Conservation (phyloP, 2,113 vertebrate genomes). For the Gnathonemus longibarbis region DNA sequence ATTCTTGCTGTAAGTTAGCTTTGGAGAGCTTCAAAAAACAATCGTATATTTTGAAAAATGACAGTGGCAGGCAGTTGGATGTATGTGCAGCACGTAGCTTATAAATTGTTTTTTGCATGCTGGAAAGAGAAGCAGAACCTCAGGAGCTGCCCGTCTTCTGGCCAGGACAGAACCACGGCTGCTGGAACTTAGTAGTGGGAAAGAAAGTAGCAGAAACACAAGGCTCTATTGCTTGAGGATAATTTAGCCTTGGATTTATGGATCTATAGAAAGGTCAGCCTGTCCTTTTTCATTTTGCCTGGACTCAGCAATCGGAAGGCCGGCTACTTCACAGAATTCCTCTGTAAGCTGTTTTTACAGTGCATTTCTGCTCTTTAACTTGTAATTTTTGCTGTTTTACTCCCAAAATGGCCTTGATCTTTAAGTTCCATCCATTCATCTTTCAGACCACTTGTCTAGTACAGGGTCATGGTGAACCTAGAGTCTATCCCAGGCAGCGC, state of each 20-base stretch:
- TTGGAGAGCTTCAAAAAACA: background rate
- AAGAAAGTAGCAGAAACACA: slow-evolving; percentile 15
- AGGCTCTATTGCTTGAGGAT: slow-evolving; percentile 20
- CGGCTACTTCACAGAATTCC: background rate
- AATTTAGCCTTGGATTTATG: background rate
- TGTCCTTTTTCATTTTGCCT: slow-evolving; percentile 7
- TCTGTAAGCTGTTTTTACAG: background rate
- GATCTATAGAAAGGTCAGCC: slow-evolving; percentile 6
- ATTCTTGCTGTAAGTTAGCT: background rate
- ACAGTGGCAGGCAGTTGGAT: slow-evolving; percentile 37
- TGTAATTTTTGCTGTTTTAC: background rate
- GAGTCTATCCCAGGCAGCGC: background rate
- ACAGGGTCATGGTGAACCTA: background rate
- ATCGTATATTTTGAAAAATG: background rate
- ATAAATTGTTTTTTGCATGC: background rate
- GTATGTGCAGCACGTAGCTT: background rate
- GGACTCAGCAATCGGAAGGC: background rate
- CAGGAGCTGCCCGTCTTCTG: background rate
- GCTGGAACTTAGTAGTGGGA: slow-evolving; percentile 28
- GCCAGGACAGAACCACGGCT: slow-evolving; percentile 54
- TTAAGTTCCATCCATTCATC: slow-evolving; percentile 5
- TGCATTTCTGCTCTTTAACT: background rate
- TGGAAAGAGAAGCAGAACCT: background rate
- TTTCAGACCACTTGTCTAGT: background rate
- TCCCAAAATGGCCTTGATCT: background rate